phyloP scores from a whole-genome alignment of 2,113 vertebrate species.

The Bubo bubo region DNA sequence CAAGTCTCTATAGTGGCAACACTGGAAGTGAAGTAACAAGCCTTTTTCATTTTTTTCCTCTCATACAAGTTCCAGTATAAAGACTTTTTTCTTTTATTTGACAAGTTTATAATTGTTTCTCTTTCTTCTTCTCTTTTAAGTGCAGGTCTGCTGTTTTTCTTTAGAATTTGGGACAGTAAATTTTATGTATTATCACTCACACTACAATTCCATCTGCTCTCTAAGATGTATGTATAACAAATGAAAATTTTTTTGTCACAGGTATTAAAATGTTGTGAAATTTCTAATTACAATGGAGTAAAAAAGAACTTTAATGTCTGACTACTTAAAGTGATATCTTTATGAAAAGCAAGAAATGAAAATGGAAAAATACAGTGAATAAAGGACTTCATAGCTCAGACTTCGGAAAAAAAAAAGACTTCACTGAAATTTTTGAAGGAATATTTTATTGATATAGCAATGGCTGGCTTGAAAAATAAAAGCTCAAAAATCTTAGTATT shows the following conservation, averaged over 20 bases:
- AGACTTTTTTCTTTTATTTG: neutral
- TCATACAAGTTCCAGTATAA: accelerated
- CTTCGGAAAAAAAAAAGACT: accelerated
- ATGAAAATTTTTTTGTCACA: neutral
- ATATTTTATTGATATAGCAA: neutral
- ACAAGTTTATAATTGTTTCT: neutral
- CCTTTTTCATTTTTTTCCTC: neutral
- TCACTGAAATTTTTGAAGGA: neutral
- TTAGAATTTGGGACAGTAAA: neutral
- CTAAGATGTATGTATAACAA: neutral
- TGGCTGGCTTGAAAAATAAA: neutral
- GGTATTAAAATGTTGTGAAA: neutral
- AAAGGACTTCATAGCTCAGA: neutral
- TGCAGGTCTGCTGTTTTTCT: neutral
- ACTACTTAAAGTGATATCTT: neutral
- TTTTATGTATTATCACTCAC: neutral
- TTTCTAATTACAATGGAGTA: neutral
- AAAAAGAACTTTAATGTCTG: neutral
- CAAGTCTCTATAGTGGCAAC: neutral
- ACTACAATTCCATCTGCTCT: neutral
- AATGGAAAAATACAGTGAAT: neutral
- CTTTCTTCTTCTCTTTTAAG: neutral
- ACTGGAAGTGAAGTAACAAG: neutral
- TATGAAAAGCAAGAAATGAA: neutral
- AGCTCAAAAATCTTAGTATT: accelerated